Percentiles rank a stretch among this genome's conserved stretches.
Conservation (phyloP, 2,888 invertebrate species). For the Blastobasis adustella region DNA sequence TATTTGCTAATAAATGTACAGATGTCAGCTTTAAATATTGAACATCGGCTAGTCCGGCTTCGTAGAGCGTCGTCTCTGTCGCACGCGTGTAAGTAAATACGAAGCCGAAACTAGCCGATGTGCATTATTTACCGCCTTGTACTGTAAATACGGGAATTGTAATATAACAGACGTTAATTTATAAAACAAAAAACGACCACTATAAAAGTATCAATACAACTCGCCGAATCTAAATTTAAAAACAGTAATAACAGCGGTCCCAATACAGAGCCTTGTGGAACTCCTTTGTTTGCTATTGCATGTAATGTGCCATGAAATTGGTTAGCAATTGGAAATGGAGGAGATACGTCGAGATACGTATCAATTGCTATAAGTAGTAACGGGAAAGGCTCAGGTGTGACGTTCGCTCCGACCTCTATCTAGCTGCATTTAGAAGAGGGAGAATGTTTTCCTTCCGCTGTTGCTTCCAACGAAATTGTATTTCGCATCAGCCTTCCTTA, state of each 20-base stretch:
- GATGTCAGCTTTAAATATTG: no score
- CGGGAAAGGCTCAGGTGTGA: conserved; percentile 1
- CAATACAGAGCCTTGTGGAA: conserved; percentile 1
- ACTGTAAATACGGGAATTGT: no score
- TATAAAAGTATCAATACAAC: not conserved
- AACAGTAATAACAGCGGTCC: conserved; percentile 1
- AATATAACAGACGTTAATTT: no score
- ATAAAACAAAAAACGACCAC: not conserved
- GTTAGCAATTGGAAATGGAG: conserved; percentile 8
- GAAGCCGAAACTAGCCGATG: no score
- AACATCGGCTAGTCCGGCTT: no score
- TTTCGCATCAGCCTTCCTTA: not conserved
- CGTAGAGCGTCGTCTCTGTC: no score
- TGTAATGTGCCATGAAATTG: conserved; percentile 16
- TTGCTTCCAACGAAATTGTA: not conserved
- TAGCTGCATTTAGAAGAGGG: conserved; percentile 1
- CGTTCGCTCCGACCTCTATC: not conserved
- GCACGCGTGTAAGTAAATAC: no score
- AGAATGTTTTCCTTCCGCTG: not conserved
- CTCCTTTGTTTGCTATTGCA: conserved; percentile 3
- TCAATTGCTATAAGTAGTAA: not conserved
- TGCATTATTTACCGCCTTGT: no score
- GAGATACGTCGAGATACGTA: not conserved
- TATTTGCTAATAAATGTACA: no score
- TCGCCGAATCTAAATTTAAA: not conserved